phyloP scores from a whole-genome alignment of 2,888 invertebrate genomes.

The Drosophila recens region DNA sequence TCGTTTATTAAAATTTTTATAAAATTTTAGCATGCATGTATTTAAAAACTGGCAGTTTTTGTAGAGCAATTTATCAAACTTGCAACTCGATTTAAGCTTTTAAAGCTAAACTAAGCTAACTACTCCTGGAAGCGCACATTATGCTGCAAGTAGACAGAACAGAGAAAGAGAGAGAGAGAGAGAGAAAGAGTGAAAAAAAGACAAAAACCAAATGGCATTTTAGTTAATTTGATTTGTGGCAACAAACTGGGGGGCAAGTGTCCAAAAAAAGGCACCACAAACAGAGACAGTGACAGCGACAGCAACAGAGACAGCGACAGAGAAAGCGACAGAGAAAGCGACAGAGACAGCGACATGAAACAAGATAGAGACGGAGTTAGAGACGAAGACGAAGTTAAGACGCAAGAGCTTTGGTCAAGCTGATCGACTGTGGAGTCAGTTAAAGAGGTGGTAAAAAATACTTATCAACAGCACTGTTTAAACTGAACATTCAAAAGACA shows the following conservation, averaged over 20 bases:
- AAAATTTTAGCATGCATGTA: constrained; percentile 7
- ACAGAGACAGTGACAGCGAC: constrained; percentile 13
- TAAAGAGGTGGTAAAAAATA: neutral
- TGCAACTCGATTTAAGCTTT: constrained; percentile 74
- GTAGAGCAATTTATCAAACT: constrained; percentile 74
- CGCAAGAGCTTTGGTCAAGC: neutral
- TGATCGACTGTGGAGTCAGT: constrained; percentile 11
- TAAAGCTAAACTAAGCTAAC: constrained; percentile 57
- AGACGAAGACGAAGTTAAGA: neutral
- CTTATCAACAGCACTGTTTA: constrained; percentile 18
- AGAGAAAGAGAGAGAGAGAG: constrained; percentile 35
- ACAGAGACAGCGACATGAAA: too few species aligned
- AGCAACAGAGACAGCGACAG: neutral
- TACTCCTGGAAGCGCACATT: constrained; percentile 81
- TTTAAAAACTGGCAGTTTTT: constrained; percentile 39
- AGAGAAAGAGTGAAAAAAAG: constrained; percentile 63
- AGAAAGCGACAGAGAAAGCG: too few species aligned
- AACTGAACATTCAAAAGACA: neutral
- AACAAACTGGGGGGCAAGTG: constrained; percentile 40
- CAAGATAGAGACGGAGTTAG: constrained; percentile 34
- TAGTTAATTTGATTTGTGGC: constrained; percentile 77
- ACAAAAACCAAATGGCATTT: constrained; percentile 82
- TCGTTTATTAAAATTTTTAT: constrained; percentile 17
- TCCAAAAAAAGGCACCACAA: constrained; percentile 24
- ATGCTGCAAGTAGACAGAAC: constrained; percentile 80